These are phyloP conservation scores for Columbina picui DNA, from an alignment of 2,113 vertebrate genomes.

Conservation along the genomic window DNA sequence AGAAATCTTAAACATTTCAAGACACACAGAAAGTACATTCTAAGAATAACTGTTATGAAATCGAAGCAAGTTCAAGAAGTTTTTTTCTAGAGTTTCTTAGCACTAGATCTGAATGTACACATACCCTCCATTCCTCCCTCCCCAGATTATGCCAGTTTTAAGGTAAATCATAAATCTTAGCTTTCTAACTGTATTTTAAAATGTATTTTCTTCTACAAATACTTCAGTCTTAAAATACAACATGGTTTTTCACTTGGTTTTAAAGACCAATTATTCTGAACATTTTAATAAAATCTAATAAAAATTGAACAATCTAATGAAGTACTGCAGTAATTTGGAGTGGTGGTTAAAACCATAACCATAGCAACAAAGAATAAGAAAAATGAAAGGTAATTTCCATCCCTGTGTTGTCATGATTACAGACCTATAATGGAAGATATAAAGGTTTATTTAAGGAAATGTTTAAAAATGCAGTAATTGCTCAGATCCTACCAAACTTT, in stretches of 20 bases:
- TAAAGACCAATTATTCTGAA: not conserved
- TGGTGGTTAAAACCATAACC: constrained; percentile 2
- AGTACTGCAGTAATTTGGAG: not conserved
- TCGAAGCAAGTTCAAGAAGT: not conserved
- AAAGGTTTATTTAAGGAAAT: constrained; percentile 1
- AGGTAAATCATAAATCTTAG: not conserved
- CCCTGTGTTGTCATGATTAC: not conserved
- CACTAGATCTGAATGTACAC: not conserved
- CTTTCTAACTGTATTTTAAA: not conserved
- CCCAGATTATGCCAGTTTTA: not conserved
- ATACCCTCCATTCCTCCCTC: not conserved
- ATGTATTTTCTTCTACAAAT: not conserved
- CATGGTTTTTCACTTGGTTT: not conserved
- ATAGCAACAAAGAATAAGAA: constrained; percentile 5
- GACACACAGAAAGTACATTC: not conserved
- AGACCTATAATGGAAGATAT: not conserved
- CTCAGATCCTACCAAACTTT: not conserved
- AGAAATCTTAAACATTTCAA: not conserved
- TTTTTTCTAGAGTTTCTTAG: not conserved
- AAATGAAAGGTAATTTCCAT: not conserved
- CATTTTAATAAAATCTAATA: not conserved
- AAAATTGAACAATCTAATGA: not conserved
- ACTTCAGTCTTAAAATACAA: not conserved
- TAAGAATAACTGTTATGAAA: not conserved
- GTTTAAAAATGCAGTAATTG: not conserved